Percentiles rank a stretch among this genome's conserved stretches.
These are phyloP conservation scores for Rostratula benghalensis DNA, from an alignment of 2,113 vertebrate species.

Conservation along the genomic window DNA sequence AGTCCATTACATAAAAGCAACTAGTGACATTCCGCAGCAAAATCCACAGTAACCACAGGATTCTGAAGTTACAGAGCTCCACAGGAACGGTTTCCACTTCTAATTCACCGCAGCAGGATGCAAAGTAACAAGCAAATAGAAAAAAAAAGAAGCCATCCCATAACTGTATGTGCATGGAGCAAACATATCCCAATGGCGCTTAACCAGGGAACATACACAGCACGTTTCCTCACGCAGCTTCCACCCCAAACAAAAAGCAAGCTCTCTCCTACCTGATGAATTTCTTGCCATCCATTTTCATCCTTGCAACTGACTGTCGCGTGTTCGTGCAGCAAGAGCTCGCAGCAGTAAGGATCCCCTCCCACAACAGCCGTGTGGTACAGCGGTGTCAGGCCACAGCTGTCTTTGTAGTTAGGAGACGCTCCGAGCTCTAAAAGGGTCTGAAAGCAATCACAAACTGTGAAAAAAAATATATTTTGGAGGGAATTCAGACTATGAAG, in stretches of 20 bases:
- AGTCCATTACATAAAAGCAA: not conserved
- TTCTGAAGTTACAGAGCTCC: not conserved
- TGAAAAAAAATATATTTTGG: not conserved
- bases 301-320: conserved; percentile 88
- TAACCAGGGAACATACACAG: rapidly evolving
- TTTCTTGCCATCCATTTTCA: conserved; percentile 96
- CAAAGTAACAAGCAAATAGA: not conserved
- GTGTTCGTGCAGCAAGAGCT: conserved; percentile 87
- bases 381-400: conserved; percentile 88
- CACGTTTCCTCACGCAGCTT: not conserved
- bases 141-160: not conserved
- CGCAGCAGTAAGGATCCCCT: conserved; percentile 92
- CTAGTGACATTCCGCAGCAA: not conserved
- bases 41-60: not conserved
- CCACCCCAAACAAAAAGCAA: not conserved
- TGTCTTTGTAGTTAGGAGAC: conserved; percentile 94
- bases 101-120: not conserved
- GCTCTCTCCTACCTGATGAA: conserved; percentile 86
- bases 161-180: not conserved
- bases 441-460: conserved; percentile 64
- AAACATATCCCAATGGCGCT: rapidly evolving
- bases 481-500: not conserved
- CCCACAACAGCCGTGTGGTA: conserved; percentile 92
- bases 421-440: conserved; percentile 91
- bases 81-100: not conserved